phyloP scores from a whole-genome alignment of 1,140 invertebrate genomes.

The Caenorhabditis briggsae region DNA sequence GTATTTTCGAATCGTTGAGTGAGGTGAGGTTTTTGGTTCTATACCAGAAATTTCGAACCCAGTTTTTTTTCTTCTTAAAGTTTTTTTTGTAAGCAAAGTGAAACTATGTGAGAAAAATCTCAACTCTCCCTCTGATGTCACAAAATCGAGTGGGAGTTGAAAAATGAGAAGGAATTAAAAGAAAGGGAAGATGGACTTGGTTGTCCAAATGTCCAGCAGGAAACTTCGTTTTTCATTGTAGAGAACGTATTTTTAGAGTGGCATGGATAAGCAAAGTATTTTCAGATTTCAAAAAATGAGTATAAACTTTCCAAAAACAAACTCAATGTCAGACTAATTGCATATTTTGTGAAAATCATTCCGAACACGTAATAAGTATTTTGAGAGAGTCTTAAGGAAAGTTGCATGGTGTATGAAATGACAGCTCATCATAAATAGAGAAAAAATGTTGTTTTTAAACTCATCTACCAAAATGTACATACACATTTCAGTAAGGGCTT shows the following conservation, averaged over 20 bases:
- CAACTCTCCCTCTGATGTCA: background rate
- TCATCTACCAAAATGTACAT: background rate
- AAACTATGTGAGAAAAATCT: conserved; percentile 19
- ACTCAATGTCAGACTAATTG: too few species aligned
- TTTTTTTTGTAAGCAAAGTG: background rate
- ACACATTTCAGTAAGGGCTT: conserved; percentile 15
- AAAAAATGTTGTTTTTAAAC: background rate
- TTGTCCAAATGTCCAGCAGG: too few species aligned
- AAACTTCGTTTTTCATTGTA: too few species aligned
- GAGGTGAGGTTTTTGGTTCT: conserved; percentile 22
- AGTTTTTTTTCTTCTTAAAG: too few species aligned
- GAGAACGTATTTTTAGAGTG: too few species aligned
- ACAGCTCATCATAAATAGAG: conserved; percentile 5
- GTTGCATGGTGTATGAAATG: background rate
- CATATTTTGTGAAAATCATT: background rate
- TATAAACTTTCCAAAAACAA: too few species aligned
- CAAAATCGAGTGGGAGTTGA: background rate
- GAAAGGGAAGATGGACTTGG: background rate
- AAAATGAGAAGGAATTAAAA: background rate
- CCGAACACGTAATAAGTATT: background rate
- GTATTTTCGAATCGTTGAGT: conserved; percentile 42
- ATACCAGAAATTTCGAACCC: too few species aligned
- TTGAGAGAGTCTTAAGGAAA: background rate
- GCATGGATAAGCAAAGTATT: too few species aligned
- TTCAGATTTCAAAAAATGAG: too few species aligned